Evolutionary conservation across 2,797 vertebrate genomes (phyloP).

Genomic region (Notolepis coatsorum): DNA sequence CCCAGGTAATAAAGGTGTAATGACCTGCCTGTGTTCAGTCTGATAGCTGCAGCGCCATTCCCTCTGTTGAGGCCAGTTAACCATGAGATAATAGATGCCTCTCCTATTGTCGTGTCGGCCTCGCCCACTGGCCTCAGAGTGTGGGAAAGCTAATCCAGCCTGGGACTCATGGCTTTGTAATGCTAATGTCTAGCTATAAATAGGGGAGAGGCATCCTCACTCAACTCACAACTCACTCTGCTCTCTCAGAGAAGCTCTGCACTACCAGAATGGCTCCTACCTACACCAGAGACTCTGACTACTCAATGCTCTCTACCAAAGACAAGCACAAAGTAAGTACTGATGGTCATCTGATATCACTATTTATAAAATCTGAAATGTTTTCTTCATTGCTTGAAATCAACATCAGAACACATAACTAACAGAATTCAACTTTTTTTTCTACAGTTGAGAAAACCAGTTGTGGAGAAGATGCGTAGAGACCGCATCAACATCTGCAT

Average conservation of each 20-base stretch:
- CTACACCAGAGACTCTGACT: conserved; percentile 36
- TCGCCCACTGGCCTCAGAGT: conserved; percentile 80
- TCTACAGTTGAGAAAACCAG: conserved; percentile 81
- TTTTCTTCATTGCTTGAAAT: not conserved
- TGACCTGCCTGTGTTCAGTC: conserved; percentile 57
- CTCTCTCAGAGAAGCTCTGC: conserved; percentile 50
- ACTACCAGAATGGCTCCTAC: conserved; percentile 42
- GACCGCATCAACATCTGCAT: conserved; percentile 77
- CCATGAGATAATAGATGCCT: conserved; percentile 82
- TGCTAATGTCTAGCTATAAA: conserved; percentile 81
- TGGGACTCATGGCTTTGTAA: conserved; percentile 76
- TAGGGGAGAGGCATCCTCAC: conserved; percentile 56
- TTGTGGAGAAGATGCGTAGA: conserved; percentile 76
- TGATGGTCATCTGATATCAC: not conserved
- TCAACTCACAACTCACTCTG: conserved; percentile 53
- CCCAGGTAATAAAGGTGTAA: conserved; percentile 74
- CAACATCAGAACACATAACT: conserved; percentile 12
- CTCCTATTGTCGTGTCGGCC: conserved; percentile 65
- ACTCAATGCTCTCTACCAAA: conserved; percentile 55
- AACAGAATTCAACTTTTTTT: conserved; percentile 25
- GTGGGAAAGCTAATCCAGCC: conserved; percentile 82
- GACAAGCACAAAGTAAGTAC: conserved; percentile 76
- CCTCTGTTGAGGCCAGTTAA: conserved; percentile 67
- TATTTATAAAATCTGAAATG: not conserved
- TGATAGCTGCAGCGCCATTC: conserved; percentile 36